Evolutionary conservation across 30 jellyfish, hydroid and myxozoan species (phyloP).

Genomic region (Chrysaora quinquecirrha): DNA sequence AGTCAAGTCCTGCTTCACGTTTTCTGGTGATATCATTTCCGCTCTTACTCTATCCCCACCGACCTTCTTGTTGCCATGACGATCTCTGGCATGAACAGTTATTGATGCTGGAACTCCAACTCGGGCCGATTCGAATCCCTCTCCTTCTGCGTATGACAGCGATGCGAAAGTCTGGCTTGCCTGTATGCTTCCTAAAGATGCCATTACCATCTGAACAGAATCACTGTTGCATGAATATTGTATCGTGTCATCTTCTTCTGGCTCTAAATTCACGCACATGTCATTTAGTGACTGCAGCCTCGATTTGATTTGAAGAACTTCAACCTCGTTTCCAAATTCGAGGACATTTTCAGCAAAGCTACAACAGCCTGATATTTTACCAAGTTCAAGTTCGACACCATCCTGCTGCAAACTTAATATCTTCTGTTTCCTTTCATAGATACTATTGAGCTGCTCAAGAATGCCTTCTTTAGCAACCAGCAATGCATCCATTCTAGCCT

Average conservation of each 20-base stretch:
- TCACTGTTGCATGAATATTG: slow-evolving; percentile 85
- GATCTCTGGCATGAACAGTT: slow-evolving; percentile 90
- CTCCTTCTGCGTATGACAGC: slow-evolving; percentile 98
- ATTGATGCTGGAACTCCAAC: slow-evolving; percentile 87
- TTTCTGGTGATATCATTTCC: slow-evolving; percentile 82
- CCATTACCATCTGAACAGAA: slow-evolving; percentile 80
- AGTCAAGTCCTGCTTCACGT: slow-evolving; percentile 58
- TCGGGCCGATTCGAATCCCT: slow-evolving; percentile 92
- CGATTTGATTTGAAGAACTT: slow-evolving; percentile 88
- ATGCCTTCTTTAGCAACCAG: slow-evolving; percentile 77
- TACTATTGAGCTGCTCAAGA: slow-evolving; percentile 66
- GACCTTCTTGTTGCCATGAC: slow-evolving; percentile 85
- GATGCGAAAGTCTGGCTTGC: slow-evolving; percentile 98
- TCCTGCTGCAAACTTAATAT: slow-evolving; percentile 90
- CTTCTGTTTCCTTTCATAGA: slow-evolving; percentile 82
- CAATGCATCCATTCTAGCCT: slow-evolving; percentile 87
- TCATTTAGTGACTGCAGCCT: slow-evolving; percentile 76
- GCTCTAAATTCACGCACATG: slow-evolving; percentile 80
- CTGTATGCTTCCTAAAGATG: slow-evolving; percentile 83
- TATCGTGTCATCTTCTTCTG: slow-evolving; percentile 98
- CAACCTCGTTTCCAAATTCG: slow-evolving; percentile 94
- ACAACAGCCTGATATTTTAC: slow-evolving; percentile 90
- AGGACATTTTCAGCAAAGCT: slow-evolving; percentile 93
- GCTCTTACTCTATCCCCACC: slow-evolving; percentile 96
- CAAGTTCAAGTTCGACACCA: slow-evolving; percentile 93